A percentile compares a stretch with the other conserved stretches of the same genome.
phyloP scores from a whole-genome alignment of 1,140 invertebrate genomes.

The Goniozus legneri region DNA sequence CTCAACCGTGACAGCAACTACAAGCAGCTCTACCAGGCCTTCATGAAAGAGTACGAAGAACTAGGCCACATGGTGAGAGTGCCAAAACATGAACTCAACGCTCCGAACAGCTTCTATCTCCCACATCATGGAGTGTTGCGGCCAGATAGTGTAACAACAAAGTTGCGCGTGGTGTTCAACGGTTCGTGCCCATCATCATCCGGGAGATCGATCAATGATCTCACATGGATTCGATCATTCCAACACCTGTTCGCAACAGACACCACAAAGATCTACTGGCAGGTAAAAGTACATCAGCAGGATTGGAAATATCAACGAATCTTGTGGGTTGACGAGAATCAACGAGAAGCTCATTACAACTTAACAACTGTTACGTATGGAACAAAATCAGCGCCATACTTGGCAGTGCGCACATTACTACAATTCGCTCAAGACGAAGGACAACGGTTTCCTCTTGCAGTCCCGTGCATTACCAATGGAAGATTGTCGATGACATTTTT shows the following conservation, averaged over 20 bases:
- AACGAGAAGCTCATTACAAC: too few species aligned
- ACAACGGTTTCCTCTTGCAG: neutral
- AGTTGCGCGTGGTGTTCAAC: neutral
- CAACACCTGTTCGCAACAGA: neutral
- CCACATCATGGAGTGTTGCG: neutral
- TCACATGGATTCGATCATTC: neutral
- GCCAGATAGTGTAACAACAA: neutral
- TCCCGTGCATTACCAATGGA: neutral
- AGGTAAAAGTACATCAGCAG: neutral
- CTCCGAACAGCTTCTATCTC: neutral
- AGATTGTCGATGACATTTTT: neutral
- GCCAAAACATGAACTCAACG: neutral
- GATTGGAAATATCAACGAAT: neutral
- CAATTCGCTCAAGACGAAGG: neutral
- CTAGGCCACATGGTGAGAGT: neutral
- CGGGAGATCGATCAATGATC: neutral
- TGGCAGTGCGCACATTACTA: neutral
- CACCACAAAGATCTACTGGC: neutral
- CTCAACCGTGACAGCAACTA: constrained; percentile 17
- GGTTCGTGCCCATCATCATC: neutral
- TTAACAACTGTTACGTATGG: too few species aligned
- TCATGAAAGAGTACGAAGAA: constrained; percentile 38
- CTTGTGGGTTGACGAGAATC: too few species aligned
- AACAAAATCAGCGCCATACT: neutral
- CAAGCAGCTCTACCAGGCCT: constrained; percentile 25